Conservation (phyloP, 2,113 vertebrate genomes). For the Cebus imitator region DNA sequence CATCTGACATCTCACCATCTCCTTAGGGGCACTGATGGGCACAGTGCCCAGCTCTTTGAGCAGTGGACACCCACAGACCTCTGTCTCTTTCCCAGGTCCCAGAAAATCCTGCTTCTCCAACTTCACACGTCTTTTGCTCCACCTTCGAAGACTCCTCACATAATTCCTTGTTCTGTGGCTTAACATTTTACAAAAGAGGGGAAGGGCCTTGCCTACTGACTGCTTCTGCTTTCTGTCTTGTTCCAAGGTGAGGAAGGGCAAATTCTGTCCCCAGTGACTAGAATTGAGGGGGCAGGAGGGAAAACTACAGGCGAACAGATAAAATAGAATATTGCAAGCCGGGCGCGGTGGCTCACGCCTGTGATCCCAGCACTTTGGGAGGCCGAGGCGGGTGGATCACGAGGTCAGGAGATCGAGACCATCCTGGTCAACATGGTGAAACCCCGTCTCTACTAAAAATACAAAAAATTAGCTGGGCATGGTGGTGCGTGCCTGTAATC, state of each 20-base stretch:
- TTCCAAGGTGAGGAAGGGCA: background rate
- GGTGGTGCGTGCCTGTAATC: too few relatives aligned
- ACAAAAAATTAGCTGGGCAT: too few relatives aligned
- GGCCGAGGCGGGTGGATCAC: too few relatives aligned
- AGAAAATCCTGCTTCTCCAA: too few relatives aligned
- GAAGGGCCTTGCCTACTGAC: background rate
- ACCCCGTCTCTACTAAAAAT: too few relatives aligned
- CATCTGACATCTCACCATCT: background rate
- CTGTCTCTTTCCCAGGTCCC: background rate
- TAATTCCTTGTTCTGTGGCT: background rate
- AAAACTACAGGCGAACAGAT: background rate
- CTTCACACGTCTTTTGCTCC: accelerated
- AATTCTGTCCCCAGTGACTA: background rate
- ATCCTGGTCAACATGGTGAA: too few relatives aligned
- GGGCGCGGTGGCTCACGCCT: too few relatives aligned
- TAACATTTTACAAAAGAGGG: background rate
- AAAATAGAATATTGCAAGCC: background rate
- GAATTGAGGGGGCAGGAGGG: background rate
- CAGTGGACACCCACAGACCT: background rate
- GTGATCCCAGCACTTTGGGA: too few relatives aligned
- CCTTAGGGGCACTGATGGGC: background rate
- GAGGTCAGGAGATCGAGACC: too few relatives aligned
- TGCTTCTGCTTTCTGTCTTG: background rate
- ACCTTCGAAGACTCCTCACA: background rate
- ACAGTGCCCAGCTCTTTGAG: background rate